Evolutionary conservation across 2,888 invertebrate species (phyloP).

Genomic region (Eupeodes luniger): DNA sequence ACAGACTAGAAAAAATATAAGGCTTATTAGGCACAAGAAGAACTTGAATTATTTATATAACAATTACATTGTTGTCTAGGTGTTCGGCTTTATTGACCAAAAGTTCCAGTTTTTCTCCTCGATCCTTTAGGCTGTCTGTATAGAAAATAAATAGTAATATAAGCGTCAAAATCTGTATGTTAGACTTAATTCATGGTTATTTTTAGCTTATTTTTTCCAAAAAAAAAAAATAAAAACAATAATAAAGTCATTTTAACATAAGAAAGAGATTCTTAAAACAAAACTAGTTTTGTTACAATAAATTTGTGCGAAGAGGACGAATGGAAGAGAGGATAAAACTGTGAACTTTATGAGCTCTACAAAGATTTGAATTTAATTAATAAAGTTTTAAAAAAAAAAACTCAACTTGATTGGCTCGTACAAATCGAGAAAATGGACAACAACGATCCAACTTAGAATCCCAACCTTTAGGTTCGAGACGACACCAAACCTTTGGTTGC

Average conservation of each 20-base stretch:
- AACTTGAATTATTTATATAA: not conserved
- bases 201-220: not conserved
- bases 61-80: slow-evolving; percentile 91
- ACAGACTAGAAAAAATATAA: slow-evolving; percentile 89
- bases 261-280: not conserved
- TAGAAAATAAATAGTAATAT: slow-evolving; percentile 73
- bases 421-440: too few relatives aligned
- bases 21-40: slow-evolving; percentile 77
- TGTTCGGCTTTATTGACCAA: slow-evolving; percentile 96
- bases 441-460: too few relatives aligned
- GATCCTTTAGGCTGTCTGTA: slow-evolving; percentile 93
- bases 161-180: not conserved
- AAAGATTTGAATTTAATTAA: too few relatives aligned
- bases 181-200: not conserved
- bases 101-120: slow-evolving; percentile 96
- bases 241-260: not conserved
- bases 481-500: too few relatives aligned
- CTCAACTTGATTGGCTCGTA: too few relatives aligned
- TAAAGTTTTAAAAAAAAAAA: too few relatives aligned
- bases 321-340: too few relatives aligned
- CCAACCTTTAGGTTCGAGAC: too few relatives aligned
- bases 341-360: too few relatives aligned
- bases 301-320: too few relatives aligned
- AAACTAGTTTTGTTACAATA: too few relatives aligned
- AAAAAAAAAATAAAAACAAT: not conserved